A percentile compares a stretch with the other conserved stretches of the same genome.
Conservation (phyloP, 2,888 invertebrate species). For the Gryllus longicercus region DNA sequence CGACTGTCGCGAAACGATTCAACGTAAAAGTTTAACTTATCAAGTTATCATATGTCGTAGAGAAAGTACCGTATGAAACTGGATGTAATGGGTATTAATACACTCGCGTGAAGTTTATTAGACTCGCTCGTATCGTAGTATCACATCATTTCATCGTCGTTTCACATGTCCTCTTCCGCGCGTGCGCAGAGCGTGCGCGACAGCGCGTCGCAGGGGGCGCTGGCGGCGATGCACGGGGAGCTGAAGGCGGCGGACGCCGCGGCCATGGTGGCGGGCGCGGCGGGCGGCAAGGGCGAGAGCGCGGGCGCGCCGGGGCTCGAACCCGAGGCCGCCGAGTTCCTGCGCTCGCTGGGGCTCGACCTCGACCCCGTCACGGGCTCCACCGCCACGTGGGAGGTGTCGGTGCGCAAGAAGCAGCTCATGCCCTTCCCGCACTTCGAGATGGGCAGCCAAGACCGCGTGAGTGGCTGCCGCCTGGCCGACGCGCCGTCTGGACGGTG, state of each 20-base stretch:
- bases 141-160: too few relatives aligned
- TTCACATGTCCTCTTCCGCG: too few relatives aligned
- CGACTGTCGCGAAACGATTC: too few relatives aligned
- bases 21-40: too few relatives aligned
- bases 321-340: not conserved
- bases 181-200: not conserved
- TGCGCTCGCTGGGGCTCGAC: slow-evolving; percentile 1
- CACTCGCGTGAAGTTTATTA: too few relatives aligned
- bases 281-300: not conserved
- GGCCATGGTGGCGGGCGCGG: not conserved
- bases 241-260: not conserved
- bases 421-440: slow-evolving; percentile 8
- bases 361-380: not conserved
- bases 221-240: not conserved
- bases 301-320: not conserved
- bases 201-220: not conserved
- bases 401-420: not conserved
- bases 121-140: too few relatives aligned
- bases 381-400: not conserved
- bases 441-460: not conserved
- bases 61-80: too few relatives aligned
- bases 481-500: too few relatives aligned
- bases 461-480: not conserved
- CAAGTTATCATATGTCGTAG: too few relatives aligned
- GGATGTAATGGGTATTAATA: too few relatives aligned